A percentile compares a stretch with the other conserved stretches of the same genome.
Conservation (phyloP, 2,888 invertebrate species). For the Malacosoma neustria region DNA sequence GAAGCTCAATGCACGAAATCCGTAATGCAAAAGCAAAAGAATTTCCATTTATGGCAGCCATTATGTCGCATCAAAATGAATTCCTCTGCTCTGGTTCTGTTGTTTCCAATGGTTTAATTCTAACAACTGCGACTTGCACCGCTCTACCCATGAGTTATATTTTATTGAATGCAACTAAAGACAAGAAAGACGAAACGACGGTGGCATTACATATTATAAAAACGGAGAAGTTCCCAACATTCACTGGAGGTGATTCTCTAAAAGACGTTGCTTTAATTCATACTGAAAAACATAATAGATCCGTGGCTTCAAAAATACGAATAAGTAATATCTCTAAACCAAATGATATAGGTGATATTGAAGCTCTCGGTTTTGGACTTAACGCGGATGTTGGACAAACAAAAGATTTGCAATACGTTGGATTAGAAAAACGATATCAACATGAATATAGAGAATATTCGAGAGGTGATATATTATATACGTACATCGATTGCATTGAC, state of each 20-base stretch:
- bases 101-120: constrained; percentile 47
- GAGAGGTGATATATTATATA: constrained; percentile 12
- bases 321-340: constrained; percentile 42
- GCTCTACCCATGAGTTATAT: constrained; percentile 35
- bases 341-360: constrained; percentile 32
- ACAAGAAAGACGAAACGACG: constrained; percentile 34
- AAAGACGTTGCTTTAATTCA: constrained; percentile 53
- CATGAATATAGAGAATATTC: constrained; percentile 18
- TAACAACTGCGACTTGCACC: constrained; percentile 50
- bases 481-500: constrained; percentile 53
- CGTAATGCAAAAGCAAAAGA: constrained; percentile 31
- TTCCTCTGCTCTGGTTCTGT: constrained; percentile 53
- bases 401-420: constrained; percentile 47
- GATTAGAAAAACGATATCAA: constrained; percentile 37
- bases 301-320: constrained; percentile 39
- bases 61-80: constrained; percentile 53
- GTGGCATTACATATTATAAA: constrained; percentile 39
- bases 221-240: constrained; percentile 52
- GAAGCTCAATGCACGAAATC: constrained; percentile 51
- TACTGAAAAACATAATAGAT: constrained; percentile 46
- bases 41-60: constrained; percentile 55
- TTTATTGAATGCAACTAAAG: constrained; percentile 46
- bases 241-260: constrained; percentile 22
- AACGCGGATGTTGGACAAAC: constrained; percentile 43
- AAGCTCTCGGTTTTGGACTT: constrained; percentile 53